These are phyloP conservation scores for Argyresthia goedartella DNA, from an alignment of 2,888 invertebrate genomes.

Conservation along the genomic window DNA sequence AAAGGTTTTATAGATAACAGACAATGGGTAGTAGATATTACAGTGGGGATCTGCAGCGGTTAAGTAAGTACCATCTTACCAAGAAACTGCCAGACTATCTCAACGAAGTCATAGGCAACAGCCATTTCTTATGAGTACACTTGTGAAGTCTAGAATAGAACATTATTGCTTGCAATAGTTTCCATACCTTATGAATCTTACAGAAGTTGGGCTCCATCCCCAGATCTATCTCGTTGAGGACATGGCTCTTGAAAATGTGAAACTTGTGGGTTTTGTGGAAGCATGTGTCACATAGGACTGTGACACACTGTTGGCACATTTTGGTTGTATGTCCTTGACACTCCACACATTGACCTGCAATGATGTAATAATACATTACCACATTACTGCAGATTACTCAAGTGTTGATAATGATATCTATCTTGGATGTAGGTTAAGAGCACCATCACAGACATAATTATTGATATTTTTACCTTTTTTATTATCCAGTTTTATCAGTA, in stretches of 20 bases:
- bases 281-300: constrained; percentile 43
- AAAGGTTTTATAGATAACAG: too few relatives aligned
- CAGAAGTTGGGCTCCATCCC: constrained; percentile 25
- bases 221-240: constrained; percentile 30
- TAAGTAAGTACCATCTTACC: too few relatives aligned
- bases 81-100: too few relatives aligned
- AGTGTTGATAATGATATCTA: too few relatives aligned
- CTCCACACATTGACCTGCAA: constrained; percentile 44
- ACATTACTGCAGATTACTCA: too few relatives aligned
- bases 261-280: constrained; percentile 56
- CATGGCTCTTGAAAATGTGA: constrained; percentile 52
- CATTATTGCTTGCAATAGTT: too few relatives aligned
- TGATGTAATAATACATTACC: neutral
- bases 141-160: too few relatives aligned
- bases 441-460: neutral
- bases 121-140: too few relatives aligned
- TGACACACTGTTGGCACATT: constrained; percentile 51
- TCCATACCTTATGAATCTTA: constrained; percentile 29
- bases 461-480: constrained; percentile 26
- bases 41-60: too few relatives aligned
- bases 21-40: too few relatives aligned
- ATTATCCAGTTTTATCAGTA: constrained; percentile 28
- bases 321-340: constrained; percentile 36
- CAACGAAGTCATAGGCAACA: too few relatives aligned
- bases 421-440: too few relatives aligned